Evolutionary conservation across 2,113 vertebrate species (phyloP).

Genomic region (Oreochromis niloticus): DNA sequence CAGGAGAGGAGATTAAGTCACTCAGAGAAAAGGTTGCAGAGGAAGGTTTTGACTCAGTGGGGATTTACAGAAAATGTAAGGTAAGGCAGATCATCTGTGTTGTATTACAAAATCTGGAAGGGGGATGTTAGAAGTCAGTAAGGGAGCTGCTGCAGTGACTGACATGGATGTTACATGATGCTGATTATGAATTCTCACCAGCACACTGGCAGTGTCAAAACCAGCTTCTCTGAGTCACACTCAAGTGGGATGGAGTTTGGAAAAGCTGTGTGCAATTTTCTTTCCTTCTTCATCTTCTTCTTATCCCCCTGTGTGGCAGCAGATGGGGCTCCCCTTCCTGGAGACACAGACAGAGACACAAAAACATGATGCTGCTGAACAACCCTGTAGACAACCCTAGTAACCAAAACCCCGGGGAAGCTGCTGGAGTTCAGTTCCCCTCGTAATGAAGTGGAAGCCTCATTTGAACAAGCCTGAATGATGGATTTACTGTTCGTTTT

Average conservation of each 20-base stretch:
- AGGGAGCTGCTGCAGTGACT: neutral
- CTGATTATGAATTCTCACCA: slow-evolving; percentile 26
- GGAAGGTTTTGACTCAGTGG: neutral
- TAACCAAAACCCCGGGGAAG: neutral
- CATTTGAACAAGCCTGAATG: neutral
- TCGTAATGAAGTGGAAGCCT: slow-evolving; percentile 7
- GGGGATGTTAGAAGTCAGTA: neutral
- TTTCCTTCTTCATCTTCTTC: neutral
- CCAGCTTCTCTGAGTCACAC: slow-evolving; percentile 2
- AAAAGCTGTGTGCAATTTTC: neutral
- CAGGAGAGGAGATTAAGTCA: neutral
- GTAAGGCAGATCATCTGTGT: neutral
- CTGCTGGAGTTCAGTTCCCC: neutral
- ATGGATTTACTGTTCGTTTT: neutral
- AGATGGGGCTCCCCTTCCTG: slow-evolving; percentile 27
- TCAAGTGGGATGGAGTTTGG: slow-evolving; percentile 1
- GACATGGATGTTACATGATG: neutral
- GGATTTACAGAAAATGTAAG: neutral
- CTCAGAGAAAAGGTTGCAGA: neutral
- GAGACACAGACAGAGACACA: neutral
- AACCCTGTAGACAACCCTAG: neutral
- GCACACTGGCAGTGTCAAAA: neutral
- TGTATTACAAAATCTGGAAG: neutral
- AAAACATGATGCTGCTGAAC: slow-evolving; percentile 8
- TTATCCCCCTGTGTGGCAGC: neutral